A percentile compares a stretch with the other conserved stretches of the same genome.
These are phyloP conservation scores for Macrophya alboannulata DNA, from an alignment of 2,888 invertebrate genomes.

Conservation along the genomic window DNA sequence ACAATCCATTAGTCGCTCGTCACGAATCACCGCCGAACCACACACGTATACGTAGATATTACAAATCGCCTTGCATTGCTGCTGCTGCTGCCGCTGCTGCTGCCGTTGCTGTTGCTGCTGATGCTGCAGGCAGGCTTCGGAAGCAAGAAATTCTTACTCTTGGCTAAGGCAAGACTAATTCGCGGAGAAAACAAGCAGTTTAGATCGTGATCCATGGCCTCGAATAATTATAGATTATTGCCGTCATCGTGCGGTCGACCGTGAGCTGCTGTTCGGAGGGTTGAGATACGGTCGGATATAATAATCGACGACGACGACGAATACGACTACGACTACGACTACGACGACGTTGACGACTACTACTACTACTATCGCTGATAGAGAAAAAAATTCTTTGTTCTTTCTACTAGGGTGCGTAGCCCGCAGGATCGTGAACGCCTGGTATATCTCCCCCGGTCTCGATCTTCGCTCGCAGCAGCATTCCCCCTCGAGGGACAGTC, in stretches of 20 bases:
- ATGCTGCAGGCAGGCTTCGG: neutral
- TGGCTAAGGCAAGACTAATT: slow-evolving; percentile 13
- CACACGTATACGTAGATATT: neutral
- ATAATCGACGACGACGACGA: neutral
- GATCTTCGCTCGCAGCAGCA: slow-evolving; percentile 15
- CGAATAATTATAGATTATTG: slow-evolving; percentile 39
- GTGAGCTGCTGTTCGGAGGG: slow-evolving; percentile 37
- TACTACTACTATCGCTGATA: neutral
- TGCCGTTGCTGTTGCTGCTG: too few species aligned
- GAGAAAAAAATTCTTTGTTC: slow-evolving; percentile 35
- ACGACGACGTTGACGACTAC: neutral
- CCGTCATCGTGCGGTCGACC: slow-evolving; percentile 37
- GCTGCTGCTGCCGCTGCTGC: too few species aligned
- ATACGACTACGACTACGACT: neutral
- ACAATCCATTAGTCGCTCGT: slow-evolving; percentile 34
- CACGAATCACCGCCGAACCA: neutral
- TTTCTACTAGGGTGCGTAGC: slow-evolving; percentile 36
- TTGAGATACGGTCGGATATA: slow-evolving; percentile 33
- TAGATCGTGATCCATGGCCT: slow-evolving; percentile 14
- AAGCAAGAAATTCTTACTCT: neutral
- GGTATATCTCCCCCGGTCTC: slow-evolving; percentile 52
- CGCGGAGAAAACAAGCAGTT: slow-evolving; percentile 19
- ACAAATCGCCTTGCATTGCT: neutral
- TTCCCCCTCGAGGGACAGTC: slow-evolving; percentile 49
- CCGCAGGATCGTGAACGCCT: neutral